Conservation (phyloP, 53 echinoderm and acorn worm genomes). For the Arbacia lixula region DNA sequence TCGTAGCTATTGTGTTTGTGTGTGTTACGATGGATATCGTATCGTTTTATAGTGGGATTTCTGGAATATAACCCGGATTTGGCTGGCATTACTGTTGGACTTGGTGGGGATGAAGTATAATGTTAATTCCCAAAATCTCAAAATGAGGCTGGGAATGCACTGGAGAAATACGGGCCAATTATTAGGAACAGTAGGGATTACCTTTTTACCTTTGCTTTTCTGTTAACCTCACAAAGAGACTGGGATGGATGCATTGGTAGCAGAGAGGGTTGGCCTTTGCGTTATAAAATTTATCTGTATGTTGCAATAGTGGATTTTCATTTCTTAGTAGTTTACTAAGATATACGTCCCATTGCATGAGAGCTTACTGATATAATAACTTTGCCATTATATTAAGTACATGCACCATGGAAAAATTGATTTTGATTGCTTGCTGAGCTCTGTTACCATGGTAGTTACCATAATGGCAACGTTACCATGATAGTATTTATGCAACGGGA, state of each 20-base stretch:
- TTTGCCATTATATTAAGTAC: conserved; percentile 1
- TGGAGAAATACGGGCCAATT: no score
- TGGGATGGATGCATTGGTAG: conserved; percentile 2
- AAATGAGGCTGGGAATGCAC: no score
- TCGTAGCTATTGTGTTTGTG: not conserved
- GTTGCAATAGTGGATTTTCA: conserved; percentile 1
- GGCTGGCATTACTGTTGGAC: conserved; percentile 2
- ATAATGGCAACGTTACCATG: conserved; percentile 8
- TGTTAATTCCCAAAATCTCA: not conserved
- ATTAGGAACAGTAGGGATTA: no score
- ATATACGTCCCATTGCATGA: not conserved
- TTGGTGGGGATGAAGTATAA: conserved; percentile 11
- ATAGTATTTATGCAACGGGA: not conserved
- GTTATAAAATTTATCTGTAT: not conserved
- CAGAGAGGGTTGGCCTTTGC: conserved; percentile 8
- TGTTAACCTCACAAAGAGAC: conserved; percentile 3
- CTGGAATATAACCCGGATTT: not conserved
- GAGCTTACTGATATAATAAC: not conserved
- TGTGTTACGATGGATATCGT: conserved; percentile 11
- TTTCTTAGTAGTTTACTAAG: conserved; percentile 11
- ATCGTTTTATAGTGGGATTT: conserved; percentile 3
- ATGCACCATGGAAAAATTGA: not conserved
- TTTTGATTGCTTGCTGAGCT: conserved; percentile 7
- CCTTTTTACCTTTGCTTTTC: no score
- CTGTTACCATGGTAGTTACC: conserved; percentile 7